Evolutionary conservation across 35 echinoderm and acorn worm species (phyloP), one percentile per base, ranked within the genome.

Genomic region (Strongylocentrotus purpuratus): DNA sequence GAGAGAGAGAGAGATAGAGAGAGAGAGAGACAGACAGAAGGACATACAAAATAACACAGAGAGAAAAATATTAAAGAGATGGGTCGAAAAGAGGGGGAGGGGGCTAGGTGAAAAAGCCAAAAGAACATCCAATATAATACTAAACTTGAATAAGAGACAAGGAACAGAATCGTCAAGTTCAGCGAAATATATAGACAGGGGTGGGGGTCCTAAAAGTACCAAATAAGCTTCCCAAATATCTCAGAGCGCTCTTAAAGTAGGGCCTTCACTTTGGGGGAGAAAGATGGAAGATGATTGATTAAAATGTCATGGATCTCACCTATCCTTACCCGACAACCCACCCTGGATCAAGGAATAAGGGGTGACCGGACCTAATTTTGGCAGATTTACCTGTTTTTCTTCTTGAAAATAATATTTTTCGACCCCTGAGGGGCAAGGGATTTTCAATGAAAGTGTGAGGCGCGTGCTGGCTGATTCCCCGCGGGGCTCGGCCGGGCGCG

Each of bases 381-480:
- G 32, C 91, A 92, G 91, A 92, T 92, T 92, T 55, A 46, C 45
- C 47, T 52, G 91, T 92, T 92, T 92, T 92, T 92, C 45, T 92
- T 92, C 91, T 46, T 92, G 91, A 92, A 92, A 92, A 92, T 92
- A 92, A 92, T 92, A 92, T 92, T 92, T 92, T 92, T 28, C 47
- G 17, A 92, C 11, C 91, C 47, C 91, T 31, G 45, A 46, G 91
- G 91, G 91, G 91, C 48, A 13, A 46, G 46, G 91, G 91, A 46
- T 22, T 31, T 92, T 55, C 17, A 45, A 46, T 88, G 87, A 88
- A 88, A 88, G 87, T 88, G 87, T 33, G 32, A 88, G 91, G 41
- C 91, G 91, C 91, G 91, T 92, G 91, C 91, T 92, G 46, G 91
- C 47, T 22, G 91, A 55, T 31, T 55, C 91, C 91, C 91, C 47